phyloP scores from a whole-genome alignment of 2,113 vertebrate species.

The Xenotilapia leptura region DNA sequence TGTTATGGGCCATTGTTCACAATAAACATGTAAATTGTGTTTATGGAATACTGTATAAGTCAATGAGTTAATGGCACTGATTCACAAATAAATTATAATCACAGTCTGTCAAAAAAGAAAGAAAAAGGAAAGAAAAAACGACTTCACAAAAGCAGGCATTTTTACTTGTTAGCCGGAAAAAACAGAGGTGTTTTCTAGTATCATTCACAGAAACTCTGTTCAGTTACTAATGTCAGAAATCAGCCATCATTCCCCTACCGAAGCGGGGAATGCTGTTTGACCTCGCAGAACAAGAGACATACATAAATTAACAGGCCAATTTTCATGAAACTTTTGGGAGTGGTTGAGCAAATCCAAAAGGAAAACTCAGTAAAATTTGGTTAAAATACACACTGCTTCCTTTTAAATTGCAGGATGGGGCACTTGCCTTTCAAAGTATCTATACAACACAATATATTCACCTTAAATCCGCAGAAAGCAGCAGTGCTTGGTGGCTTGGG shows the following conservation, averaged over 20 bases:
- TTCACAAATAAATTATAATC: constrained; percentile 47
- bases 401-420: neutral
- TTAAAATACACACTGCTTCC: neutral
- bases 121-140: neutral
- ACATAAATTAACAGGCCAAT: neutral
- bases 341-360: neutral
- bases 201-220: neutral
- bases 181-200: neutral
- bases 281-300: no score
- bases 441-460: neutral
- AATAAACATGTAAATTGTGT: constrained; percentile 84
- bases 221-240: neutral
- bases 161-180: neutral
- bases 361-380: neutral
- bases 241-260: neutral
- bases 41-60: constrained; percentile 71
- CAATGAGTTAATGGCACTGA: constrained; percentile 20
- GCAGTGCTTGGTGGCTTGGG: neutral
- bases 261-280: neutral
- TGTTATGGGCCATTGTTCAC: constrained; percentile 87
- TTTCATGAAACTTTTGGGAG: neutral
- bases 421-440: neutral
- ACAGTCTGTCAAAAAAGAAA: neutral
- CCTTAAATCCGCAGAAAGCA: neutral
- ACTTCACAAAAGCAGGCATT: neutral